Evolutionary conservation across 2,888 invertebrate genomes (phyloP).

Genomic region (Andricus quercusramuli): DNA sequence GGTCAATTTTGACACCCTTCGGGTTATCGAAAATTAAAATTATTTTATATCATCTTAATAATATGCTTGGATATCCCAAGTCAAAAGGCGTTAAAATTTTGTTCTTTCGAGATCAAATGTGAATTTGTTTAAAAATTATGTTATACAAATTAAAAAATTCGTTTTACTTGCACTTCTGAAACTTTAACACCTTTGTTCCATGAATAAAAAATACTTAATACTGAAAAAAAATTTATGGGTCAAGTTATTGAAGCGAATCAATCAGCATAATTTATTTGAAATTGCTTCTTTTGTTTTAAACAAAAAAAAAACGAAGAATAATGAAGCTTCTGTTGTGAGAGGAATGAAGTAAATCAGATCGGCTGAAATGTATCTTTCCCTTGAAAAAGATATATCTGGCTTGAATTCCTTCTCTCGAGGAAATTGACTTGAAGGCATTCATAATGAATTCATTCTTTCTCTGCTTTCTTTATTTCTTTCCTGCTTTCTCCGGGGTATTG

Average conservation of each 20-base stretch:
- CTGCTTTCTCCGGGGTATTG: constrained; percentile 35
- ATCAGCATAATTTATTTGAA: not conserved
- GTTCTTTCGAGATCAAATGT: too few relatives aligned
- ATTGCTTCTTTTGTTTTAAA: not conserved
- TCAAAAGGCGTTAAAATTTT: too few relatives aligned
- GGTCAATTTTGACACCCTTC: too few relatives aligned
- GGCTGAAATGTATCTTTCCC: constrained; percentile 21
- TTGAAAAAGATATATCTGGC: constrained; percentile 23
- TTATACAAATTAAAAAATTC: too few relatives aligned
- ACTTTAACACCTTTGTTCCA: too few relatives aligned
- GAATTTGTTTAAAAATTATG: too few relatives aligned
- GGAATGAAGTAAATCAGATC: constrained; percentile 20
- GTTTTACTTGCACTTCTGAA: too few relatives aligned
- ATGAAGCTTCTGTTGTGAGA: not conserved
- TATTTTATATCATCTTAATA: too few relatives aligned
- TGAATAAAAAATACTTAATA: not conserved
- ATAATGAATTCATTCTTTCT: constrained; percentile 39
- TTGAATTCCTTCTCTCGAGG: constrained; percentile 20
- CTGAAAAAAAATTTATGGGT: not conserved
- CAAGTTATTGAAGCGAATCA: not conserved
- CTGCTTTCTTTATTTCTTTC: constrained; percentile 21
- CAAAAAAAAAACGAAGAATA: not conserved
- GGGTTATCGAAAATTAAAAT: too few relatives aligned
- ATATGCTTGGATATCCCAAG: too few relatives aligned
- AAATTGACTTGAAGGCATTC: constrained; percentile 35